Evolutionary conservation across 2,888 invertebrate genomes (phyloP), one percentile per base, ranked within the genome.

Genomic region (Nipponacmea schrenckii): DNA sequence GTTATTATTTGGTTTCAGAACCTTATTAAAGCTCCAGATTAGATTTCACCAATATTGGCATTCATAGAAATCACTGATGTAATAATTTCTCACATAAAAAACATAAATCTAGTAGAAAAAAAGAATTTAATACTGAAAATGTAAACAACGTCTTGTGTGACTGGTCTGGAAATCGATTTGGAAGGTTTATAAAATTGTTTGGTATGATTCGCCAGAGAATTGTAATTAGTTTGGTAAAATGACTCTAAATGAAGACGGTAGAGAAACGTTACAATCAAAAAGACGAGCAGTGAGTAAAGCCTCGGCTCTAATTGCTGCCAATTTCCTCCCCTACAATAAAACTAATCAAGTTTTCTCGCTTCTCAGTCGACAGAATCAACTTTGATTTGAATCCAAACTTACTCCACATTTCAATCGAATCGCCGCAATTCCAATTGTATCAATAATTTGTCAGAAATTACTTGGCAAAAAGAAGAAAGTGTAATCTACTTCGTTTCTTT

Each of bases 311-410:
- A 56, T 56, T 56, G 56, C 56, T 24, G 56, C 20, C 56, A 56
- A 56, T 56, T 56, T 56, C 56, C 56, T 56, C 24, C 56, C 20
- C 20, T 12, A 56, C 56, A 56, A 56, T 56, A 56, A 56, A 56
- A 20, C 56, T 56, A 56, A 56, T 56, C 56, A 56, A 24, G 20
- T 56, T 56, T 20, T 56, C 24, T 24, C 56, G 24, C 20, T 24
- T 10, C 14, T 56, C 20, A 56, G 56, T 24, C 56, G 56, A 10
- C 24, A 56, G 24, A 56, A 56, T 56, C 56, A 56, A 56, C 56
- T 56, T 56, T 56, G 56, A 56, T 56, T 56, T 56, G 56, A 56
- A 56, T 56, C 24, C 56, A 56, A 56, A 56, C 56, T 56, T 56
- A 56, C 20, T 20, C 56, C 20, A 56, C 20, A 20, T 24, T 56